Percentiles rank a stretch among this genome's conserved stretches.
Evolutionary conservation across 2,113 vertebrate species (phyloP).

Genomic region (Erythrocercus mccallii): DNA sequence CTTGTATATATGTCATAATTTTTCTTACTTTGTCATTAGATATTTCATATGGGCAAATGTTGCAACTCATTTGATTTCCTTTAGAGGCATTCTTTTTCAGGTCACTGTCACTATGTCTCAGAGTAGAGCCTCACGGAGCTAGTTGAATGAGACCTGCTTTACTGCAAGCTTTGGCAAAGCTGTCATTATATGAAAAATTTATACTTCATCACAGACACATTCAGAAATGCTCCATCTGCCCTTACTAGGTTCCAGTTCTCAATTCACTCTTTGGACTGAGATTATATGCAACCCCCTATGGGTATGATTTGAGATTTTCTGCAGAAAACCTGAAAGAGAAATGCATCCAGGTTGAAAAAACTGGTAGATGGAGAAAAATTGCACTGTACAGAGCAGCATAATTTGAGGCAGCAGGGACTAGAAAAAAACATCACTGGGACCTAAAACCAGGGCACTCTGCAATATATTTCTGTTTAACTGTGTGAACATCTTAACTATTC

Average conservation of each 20-base stretch:
- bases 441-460: neutral
- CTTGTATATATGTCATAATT: neutral
- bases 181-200: neutral
- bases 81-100: neutral
- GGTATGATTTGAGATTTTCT: neutral
- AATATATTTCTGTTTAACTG: neutral
- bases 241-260: neutral
- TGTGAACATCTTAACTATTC: neutral
- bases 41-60: neutral
- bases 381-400: neutral
- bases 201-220: neutral
- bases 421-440: neutral
- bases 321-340: neutral
- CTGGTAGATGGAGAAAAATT: neutral
- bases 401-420: neutral
- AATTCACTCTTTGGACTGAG: neutral
- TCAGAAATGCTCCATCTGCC: neutral
- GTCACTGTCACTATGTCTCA: neutral
- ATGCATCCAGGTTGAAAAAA: neutral
- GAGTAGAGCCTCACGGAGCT: fast-evolving
- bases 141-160: neutral
- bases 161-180: neutral
- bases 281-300: neutral
- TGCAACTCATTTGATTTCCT: neutral
- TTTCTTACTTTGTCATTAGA: neutral